phyloP scores from a whole-genome alignment of 2,888 invertebrate species.

The Punctoribates punctum region DNA sequence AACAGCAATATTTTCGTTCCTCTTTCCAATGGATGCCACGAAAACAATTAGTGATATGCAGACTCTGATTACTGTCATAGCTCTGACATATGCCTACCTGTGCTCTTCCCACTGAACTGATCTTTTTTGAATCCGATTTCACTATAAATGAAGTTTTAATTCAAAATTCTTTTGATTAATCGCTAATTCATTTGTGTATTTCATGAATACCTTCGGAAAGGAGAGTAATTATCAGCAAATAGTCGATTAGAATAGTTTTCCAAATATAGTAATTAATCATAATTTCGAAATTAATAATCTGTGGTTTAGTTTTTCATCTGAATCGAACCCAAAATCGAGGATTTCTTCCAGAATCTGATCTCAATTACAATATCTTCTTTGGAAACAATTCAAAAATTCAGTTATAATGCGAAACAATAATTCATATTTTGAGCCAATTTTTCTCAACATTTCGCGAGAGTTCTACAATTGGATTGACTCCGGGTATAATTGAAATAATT shows the following conservation, averaged over 20 bases:
- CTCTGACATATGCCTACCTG: not conserved
- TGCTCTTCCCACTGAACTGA: not conserved
- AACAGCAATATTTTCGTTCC: not conserved
- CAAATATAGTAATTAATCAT: slow-evolving; percentile 8
- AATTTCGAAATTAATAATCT: not conserved
- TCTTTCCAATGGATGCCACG: not conserved
- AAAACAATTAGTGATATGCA: not conserved
- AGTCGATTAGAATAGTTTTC: slow-evolving; percentile 9
- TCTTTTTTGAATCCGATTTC: not conserved
- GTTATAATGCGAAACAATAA: not conserved
- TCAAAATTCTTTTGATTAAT: not conserved
- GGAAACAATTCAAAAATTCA: not conserved
- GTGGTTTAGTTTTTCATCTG: not conserved
- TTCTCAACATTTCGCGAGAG: too few relatives aligned
- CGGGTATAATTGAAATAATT: not conserved
- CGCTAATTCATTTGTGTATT: not conserved
- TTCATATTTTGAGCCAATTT: too few relatives aligned
- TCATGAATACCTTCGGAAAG: slow-evolving; percentile 4
- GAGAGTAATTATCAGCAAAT: slow-evolving; percentile 12
- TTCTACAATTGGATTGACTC: too few relatives aligned
- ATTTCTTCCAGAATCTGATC: not conserved
- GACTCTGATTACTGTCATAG: not conserved
- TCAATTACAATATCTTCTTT: not conserved
- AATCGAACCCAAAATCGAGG: not conserved
- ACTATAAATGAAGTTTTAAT: not conserved